phyloP scores from a whole-genome alignment of 2,113 vertebrate genomes.

The Conger conger region DNA sequence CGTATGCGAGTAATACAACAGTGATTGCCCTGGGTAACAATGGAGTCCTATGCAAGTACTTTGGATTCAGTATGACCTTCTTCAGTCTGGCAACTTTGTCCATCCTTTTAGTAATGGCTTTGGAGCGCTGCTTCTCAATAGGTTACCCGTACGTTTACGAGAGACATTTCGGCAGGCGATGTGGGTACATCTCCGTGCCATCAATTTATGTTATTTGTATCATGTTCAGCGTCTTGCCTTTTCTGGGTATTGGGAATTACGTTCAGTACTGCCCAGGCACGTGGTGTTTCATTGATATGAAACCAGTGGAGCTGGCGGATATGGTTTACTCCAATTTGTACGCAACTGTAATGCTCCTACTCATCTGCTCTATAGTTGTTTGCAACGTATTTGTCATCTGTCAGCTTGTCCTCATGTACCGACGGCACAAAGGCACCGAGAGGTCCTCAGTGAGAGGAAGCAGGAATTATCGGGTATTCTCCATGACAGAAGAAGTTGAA shows the following conservation, averaged over 20 bases:
- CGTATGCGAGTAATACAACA: conserved; percentile 60
- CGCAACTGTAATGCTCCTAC: conserved; percentile 70
- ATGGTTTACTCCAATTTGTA: conserved; percentile 70
- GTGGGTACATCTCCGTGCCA: conserved; percentile 56
- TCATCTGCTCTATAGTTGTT: conserved; percentile 72
- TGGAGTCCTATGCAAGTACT: conserved; percentile 57
- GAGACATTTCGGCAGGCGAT: conserved; percentile 60
- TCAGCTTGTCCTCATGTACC: conserved; percentile 72
- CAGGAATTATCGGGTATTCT: conserved; percentile 26
- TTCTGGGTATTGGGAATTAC: conserved; percentile 61
- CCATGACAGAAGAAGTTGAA: conserved; percentile 76
- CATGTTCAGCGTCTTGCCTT: conserved; percentile 68
- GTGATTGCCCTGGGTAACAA: conserved; percentile 31
- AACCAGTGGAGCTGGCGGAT: accelerated
- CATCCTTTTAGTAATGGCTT: conserved; percentile 77
- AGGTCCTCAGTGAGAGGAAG: neutral
- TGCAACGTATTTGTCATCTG: conserved; percentile 74
- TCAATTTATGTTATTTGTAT: conserved; percentile 60
- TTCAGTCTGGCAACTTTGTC: conserved; percentile 72
- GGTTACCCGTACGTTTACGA: conserved; percentile 78
- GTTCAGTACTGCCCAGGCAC: conserved; percentile 78
- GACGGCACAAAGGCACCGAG: conserved; percentile 41
- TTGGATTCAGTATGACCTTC: conserved; percentile 75
- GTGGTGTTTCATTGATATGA: conserved; percentile 81
- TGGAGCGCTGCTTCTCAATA: conserved; percentile 80